Conservation (phyloP, 2,888 invertebrate genomes). For the Lumbricus terrestris region DNA sequence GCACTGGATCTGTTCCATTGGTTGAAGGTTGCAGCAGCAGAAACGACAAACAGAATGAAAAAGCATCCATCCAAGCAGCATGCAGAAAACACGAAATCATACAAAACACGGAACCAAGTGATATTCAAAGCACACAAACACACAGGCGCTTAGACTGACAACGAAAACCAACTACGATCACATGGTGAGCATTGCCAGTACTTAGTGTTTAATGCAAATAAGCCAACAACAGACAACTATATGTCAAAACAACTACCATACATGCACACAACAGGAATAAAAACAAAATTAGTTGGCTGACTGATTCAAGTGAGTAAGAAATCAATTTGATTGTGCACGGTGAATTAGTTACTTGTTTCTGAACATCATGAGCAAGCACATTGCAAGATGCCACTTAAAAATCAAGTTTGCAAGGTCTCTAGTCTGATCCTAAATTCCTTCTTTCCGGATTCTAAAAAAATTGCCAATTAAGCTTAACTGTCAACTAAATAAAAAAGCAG, state of each 20-base stretch:
- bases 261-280: background rate
- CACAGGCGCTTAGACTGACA: background rate
- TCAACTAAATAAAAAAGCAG: background rate
- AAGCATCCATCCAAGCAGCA: conserved; percentile 3
- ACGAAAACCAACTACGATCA: background rate
- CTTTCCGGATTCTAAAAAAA: background rate
- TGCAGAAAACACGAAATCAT: background rate
- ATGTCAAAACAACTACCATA: background rate
- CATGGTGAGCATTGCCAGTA: background rate
- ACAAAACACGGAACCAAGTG: background rate
- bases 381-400: background rate
- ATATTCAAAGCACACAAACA: background rate
- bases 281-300: background rate
- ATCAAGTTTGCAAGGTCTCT: background rate
- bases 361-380: no score
- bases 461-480: background rate
- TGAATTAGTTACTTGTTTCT: background rate
- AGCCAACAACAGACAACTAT: background rate
- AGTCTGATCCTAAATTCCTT: background rate
- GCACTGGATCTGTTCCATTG: background rate
- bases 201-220: background rate
- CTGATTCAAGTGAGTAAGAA: background rate
- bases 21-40: conserved; percentile 3
- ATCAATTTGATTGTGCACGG: background rate
- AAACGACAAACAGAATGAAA: background rate